Conservation (phyloP, 2,113 vertebrate genomes). For the Siphamia tubifer region DNA sequence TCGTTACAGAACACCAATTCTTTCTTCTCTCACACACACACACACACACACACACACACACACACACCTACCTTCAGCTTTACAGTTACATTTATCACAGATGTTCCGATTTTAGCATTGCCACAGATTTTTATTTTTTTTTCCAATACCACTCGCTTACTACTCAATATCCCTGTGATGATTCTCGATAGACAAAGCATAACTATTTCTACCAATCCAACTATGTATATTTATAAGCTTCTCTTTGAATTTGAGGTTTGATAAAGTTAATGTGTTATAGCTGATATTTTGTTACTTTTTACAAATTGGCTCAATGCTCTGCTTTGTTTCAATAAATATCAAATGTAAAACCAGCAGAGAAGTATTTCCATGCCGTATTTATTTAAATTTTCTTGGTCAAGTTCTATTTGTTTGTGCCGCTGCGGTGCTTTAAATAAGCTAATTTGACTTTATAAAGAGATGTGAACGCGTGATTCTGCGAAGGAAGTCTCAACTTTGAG, state of each 20-base stretch:
- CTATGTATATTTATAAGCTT: constrained; percentile 83
- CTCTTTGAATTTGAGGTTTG: constrained; percentile 76
- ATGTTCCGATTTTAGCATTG: constrained; percentile 27
- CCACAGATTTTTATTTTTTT: constrained; percentile 9
- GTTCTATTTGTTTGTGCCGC: constrained; percentile 10
- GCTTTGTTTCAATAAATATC: constrained; percentile 84
- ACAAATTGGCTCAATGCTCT: constrained; percentile 76
- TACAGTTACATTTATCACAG: constrained; percentile 6
- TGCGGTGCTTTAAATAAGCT: background rate
- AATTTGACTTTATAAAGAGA: background rate
- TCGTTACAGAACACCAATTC: constrained; percentile 44
- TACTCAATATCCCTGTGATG: constrained; percentile 68
- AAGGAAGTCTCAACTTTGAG: background rate
- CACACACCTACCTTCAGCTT: constrained; percentile 26
- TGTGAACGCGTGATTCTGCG: background rate
- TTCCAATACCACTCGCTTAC: constrained; percentile 69
- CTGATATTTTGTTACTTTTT: constrained; percentile 79
- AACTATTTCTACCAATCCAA: constrained; percentile 65
- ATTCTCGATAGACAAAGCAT: constrained; percentile 50
- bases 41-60: too few species aligned
- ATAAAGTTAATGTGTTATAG: constrained; percentile 73
- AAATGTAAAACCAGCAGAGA: constrained; percentile 70
- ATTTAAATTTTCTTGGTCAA: background rate
- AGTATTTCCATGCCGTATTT: constrained; percentile 35
- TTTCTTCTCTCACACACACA: constrained; percentile 41